phyloP scores from a whole-genome alignment of 2,888 invertebrate genomes.

The Orthosia incerta region DNA sequence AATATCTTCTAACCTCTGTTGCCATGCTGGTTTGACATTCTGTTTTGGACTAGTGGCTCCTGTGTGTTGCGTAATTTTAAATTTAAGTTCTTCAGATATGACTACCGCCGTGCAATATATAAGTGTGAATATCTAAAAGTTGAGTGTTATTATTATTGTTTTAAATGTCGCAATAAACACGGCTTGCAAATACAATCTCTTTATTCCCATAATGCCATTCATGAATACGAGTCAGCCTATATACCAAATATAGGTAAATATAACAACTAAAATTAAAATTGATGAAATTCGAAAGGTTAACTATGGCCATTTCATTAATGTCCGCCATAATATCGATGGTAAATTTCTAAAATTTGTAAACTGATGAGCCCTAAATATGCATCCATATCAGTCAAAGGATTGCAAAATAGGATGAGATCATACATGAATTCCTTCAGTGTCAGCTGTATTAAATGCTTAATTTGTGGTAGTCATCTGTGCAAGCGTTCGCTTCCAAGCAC shows the following conservation, averaged over 20 bases:
- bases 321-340: background rate
- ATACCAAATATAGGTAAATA: constrained; percentile 1
- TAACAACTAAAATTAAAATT: constrained; percentile 26
- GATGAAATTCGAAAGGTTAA: constrained; percentile 36
- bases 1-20: too few species aligned
- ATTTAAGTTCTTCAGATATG: too few species aligned
- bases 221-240: background rate
- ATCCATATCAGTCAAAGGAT: constrained; percentile 50
- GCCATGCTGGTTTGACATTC: too few species aligned
- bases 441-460: constrained; percentile 76
- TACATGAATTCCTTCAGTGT: constrained; percentile 75
- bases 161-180: constrained; percentile 1
- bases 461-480: constrained; percentile 77
- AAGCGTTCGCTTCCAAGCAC: constrained; percentile 76
- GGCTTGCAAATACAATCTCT: background rate
- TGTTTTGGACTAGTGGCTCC: too few species aligned
- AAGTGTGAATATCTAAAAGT: too few species aligned
- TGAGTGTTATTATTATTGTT: too few species aligned
- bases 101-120: too few species aligned
- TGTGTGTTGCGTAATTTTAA: too few species aligned
- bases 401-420: constrained; percentile 67
- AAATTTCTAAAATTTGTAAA: constrained; percentile 20
- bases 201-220: background rate
- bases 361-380: constrained; percentile 32
- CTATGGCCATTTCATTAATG: constrained; percentile 18